A percentile compares a stretch with the other conserved stretches of the same genome.
Evolutionary conservation across 2,113 vertebrate genomes (phyloP).

Genomic region (Psophia crepitans): DNA sequence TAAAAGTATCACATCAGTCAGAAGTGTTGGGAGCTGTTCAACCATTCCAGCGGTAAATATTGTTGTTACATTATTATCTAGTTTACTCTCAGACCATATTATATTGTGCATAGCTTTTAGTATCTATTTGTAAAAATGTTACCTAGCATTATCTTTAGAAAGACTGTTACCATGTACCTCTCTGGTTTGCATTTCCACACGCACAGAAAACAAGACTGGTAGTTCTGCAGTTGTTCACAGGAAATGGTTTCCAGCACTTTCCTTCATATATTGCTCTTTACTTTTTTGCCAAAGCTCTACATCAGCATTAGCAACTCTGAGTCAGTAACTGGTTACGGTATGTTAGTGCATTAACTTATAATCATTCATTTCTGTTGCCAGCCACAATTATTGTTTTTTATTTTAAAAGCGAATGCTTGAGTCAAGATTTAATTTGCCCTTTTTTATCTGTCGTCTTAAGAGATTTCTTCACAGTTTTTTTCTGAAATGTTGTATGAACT

Average conservation of each 20-base stretch:
- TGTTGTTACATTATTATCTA: neutral
- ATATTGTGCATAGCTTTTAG: neutral
- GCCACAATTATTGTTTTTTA: neutral
- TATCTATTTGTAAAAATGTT: neutral
- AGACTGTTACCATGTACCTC: neutral
- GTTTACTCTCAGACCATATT: neutral
- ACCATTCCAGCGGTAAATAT: conserved; percentile 88
- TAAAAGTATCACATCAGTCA: conserved; percentile 78
- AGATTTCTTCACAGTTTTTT: neutral
- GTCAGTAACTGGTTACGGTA: neutral
- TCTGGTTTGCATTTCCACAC: neutral
- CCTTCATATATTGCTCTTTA: neutral
- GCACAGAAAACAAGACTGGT: neutral
- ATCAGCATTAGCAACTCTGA: neutral
- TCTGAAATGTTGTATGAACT: neutral
- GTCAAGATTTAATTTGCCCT: neutral
- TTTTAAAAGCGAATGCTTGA: neutral
- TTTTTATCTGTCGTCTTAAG: neutral
- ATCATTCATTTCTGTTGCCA: neutral
- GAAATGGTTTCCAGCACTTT: neutral
- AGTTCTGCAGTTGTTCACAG: neutral
- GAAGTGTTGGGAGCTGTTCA: conserved; percentile 84
- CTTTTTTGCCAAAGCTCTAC: neutral
- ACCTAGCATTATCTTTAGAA: neutral
- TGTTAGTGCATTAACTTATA: neutral